Base-by-base conservation (phyloP, 2,113 vertebrate species). In the Stomatorhinus ivindoensis region DNA sequence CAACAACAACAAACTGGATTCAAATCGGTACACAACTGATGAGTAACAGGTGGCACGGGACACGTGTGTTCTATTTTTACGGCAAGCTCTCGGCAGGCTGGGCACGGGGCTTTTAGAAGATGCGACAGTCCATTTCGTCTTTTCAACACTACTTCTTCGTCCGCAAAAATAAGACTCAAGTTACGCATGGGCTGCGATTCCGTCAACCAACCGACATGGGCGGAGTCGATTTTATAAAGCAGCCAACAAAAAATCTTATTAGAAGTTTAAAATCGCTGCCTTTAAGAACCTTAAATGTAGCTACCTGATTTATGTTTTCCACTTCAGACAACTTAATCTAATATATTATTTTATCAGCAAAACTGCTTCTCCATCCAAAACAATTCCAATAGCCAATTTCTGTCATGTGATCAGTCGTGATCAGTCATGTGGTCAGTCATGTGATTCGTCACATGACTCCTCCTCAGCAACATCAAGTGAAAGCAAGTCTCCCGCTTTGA, bases 1-100 rank as follows among this genome's bases (percentile, higher is more conserved):
- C 89, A 89, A 89, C 42, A 46, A 86, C 80, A 86, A 69, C 89
- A 65, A 35, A 69, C 21, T 46, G 35, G n/a, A 13, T 42, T 65
- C 51, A 65, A 47, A 89, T 5, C n/a, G 82, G 53, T 89, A 86
- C 80, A 50, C 53, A 89, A 35, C 88, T 80, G 88, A 88, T 53
- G 31, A 88, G 80, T 39, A 85, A 85, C 88, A 89, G 80, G 88
- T 84, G 76, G 53, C 53, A 31, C 17, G 53, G 5, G 10, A 83
- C 35, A 6, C 44, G 31, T 27, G 53, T n/a, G 13, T 44, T 86
- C 53, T 35, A 69, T 89, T 35, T 21, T 31, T 83, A 55, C 17
- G 21, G 55, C 39, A 31, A 55, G 69, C 27, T 44, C 86, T 76
- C 24, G 48, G 5, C n/a, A 27, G 69, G 61, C 58, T 21, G 39